A percentile compares a stretch with the other conserved stretches of the same genome.
Evolutionary conservation across 2,113 vertebrate species (phyloP).

Genomic region (Apistogramma diplotaenia): DNA sequence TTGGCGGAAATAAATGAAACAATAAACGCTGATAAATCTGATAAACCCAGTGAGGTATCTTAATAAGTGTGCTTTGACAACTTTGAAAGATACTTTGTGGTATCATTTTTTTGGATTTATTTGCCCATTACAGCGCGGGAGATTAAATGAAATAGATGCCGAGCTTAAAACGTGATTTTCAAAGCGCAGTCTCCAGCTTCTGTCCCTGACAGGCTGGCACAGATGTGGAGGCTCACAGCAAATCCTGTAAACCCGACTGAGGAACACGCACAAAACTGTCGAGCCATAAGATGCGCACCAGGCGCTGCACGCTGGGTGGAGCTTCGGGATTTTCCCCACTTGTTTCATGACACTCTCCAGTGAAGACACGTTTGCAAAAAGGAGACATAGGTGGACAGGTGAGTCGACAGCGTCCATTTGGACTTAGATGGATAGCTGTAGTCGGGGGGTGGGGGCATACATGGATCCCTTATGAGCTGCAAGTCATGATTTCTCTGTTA

Average conservation of each 20-base stretch:
- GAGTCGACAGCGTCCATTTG: conserved; percentile 38
- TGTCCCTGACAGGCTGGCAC: conserved; percentile 8
- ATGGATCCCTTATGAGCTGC: neutral
- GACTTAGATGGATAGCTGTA: neutral
- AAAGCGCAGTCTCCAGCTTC: neutral
- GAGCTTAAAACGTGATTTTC: neutral
- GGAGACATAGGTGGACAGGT: conserved; percentile 61
- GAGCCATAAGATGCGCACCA: conserved; percentile 59
- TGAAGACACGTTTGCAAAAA: conserved; percentile 48
- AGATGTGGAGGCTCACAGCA: conserved; percentile 19
- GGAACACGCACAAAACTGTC: conserved; percentile 33
- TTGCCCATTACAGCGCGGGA: neutral
- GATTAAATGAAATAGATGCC: neutral
- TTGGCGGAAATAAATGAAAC: neutral
- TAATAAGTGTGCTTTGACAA: neutral
- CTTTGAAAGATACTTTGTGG: neutral
- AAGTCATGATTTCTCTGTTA: neutral
- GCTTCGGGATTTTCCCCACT: conserved; percentile 51
- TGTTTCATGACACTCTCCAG: conserved; percentile 43
- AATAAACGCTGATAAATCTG: neutral
- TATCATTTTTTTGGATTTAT: neutral
- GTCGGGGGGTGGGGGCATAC: neutral
- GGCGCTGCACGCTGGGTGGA: conserved; percentile 61
- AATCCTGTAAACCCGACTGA: conserved; percentile 25
- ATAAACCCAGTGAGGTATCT: neutral